phyloP scores from a whole-genome alignment of 1,140 invertebrate species.

The Eriosoma lanigerum region DNA sequence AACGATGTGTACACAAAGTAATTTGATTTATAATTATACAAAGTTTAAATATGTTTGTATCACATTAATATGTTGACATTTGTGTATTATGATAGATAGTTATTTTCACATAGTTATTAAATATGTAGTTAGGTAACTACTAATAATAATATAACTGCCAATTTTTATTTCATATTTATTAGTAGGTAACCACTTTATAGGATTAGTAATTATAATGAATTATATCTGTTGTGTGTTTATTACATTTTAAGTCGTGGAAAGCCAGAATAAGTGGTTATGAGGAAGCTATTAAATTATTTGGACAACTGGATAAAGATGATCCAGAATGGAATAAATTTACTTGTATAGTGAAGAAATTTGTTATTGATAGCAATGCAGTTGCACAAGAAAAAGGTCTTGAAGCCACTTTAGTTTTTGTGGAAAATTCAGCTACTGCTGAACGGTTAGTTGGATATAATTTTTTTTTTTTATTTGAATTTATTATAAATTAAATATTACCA shows the following conservation, averaged over 20 bases:
- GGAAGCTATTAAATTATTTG: constrained; percentile 86
- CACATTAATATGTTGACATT: too few relatives aligned
- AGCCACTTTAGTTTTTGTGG: constrained; percentile 83
- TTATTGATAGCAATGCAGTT: constrained; percentile 89
- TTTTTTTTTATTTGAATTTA: not conserved
- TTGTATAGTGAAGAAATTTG: constrained; percentile 93
- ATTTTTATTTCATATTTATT: too few relatives aligned
- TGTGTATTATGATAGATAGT: too few relatives aligned
- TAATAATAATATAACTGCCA: too few relatives aligned
- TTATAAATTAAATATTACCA: constrained; percentile 53
- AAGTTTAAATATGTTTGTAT: too few relatives aligned
- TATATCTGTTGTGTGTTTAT: not conserved
- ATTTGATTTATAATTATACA: not conserved
- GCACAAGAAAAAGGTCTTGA: constrained; percentile 96
- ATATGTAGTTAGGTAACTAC: too few relatives aligned
- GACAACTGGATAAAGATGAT: constrained; percentile 86
- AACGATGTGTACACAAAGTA: constrained; percentile 87
- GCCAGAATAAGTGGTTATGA: constrained; percentile 91
- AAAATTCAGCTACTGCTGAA: constrained; percentile 82
- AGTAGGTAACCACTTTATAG: too few relatives aligned
- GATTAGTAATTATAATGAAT: not conserved
- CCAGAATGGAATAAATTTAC: constrained; percentile 90
- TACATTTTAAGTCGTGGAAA: constrained; percentile 76
- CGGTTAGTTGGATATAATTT: constrained; percentile 62
- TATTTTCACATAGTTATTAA: too few relatives aligned